Base-by-base conservation (phyloP, 2,797 vertebrate species). In the Oophaga sylvatica region DNA sequence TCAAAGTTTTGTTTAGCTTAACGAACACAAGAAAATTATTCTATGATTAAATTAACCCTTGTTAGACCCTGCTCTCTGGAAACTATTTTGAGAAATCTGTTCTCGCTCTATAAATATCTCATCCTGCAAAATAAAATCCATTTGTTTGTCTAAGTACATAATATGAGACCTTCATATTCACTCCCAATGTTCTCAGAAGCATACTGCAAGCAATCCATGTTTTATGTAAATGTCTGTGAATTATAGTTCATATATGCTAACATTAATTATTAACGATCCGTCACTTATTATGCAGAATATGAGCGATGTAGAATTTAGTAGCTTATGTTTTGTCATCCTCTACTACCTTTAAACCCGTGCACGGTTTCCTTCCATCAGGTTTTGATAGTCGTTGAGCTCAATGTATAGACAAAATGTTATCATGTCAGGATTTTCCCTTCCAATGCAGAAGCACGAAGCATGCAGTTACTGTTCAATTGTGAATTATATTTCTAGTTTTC, bases 241-340 rank as follows among this genome's bases (percentile, higher is more conserved):
- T 65, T 81, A 81, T 45, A 63, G 35, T 22, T 81, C 12, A 31
- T 62, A 48, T 75, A 53, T 81, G 79, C 60, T n/a, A 4, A 31
- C 31, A 65, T 81, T 45, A 62, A 81, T 81, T 35, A 81, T 81
- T 81, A 65, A 65, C 20, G n/a, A 48, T 81, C 17, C 6, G 4
- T 45, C 20, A 19, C 35, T 81, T 81, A n/a, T 63, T 81, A 77
- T 77, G 45, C 48, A 56, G 45, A 77, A 16, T 22, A 77, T 56
- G 22, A 77, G n/a, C 75, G 1, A 26, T 26, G 48, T 77, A 75
- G 71, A 75, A n/a, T 75, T 75, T 48, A 53, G 71, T 5, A 56
- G 45, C 75, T 77, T 77, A 76, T n/a, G 48, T 56, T 77, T 53
- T 56, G 48, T 77, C 45, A 26, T 76, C 41, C 11, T 48, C 48